Conservation (phyloP, 2,797 vertebrate species). For the Schizopygopsis pylzovi region DNA sequence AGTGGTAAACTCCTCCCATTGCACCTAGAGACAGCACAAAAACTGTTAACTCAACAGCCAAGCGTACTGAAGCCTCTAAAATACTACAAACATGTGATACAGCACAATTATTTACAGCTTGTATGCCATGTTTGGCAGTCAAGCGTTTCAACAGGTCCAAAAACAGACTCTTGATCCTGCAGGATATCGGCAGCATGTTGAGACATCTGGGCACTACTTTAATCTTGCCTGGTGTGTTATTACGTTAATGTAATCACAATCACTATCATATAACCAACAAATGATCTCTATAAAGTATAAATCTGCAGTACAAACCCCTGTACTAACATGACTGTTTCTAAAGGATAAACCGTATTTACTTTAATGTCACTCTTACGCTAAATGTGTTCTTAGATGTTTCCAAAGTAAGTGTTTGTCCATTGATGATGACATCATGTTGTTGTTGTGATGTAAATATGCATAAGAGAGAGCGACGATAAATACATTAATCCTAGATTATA, state of each 20-base stretch:
- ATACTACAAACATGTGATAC: conserved; percentile 23
- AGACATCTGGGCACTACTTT: conserved; percentile 48
- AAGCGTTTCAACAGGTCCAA: conserved; percentile 32
- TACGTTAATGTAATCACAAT: conserved; percentile 16
- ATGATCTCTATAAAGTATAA: conserved; percentile 1
- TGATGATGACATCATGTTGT: conserved; percentile 10
- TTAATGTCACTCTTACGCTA: background rate
- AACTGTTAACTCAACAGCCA: conserved; percentile 19
- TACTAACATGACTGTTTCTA: conserved; percentile 6
- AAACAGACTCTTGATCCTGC: conserved; percentile 38
- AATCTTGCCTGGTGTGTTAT: conserved; percentile 30
- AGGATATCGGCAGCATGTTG: conserved; percentile 36
- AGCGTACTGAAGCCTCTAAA: conserved; percentile 4
- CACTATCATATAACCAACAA: conserved; percentile 12
- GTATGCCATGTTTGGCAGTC: conserved; percentile 29
- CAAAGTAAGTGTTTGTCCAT: background rate
- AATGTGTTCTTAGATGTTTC: background rate
- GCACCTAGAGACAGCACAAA: conserved; percentile 78
- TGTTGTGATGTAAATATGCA: background rate
- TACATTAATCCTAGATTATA: conserved; percentile 70
- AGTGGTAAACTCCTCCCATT: conserved; percentile 88
- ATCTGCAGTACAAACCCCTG: background rate
- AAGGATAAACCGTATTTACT: conserved; percentile 28
- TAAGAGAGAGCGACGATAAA: background rate
- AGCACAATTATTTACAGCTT: conserved; percentile 33